Base-by-base conservation (phyloP, 1,140 invertebrate genomes). In the Heliconius hewitsoni region DNA sequence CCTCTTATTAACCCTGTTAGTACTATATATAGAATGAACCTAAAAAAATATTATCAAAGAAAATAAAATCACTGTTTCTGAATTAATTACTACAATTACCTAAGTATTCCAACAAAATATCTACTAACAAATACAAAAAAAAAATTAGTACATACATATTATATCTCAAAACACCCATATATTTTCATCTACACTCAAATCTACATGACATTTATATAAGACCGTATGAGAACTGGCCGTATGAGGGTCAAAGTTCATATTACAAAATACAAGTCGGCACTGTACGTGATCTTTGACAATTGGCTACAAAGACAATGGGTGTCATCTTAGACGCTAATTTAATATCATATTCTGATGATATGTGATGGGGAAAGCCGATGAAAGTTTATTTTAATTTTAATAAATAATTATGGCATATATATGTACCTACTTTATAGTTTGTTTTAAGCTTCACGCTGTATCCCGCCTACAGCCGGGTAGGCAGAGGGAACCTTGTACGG, bases 201-300 rank as follows among this genome's bases (percentile, higher is more conserved):
- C 60, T 66, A 8, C 27, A 66, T 66, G 27, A 30, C 13, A 66
- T 30, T 66, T 66, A 66, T 66, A 30, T 30, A 27, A 3, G n/a
- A 66, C 11, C 60, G 74, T 39, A 66, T n/a, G 71, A 66, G 60
- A 66, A 30, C 57, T 76, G 74, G n/a, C 74, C 77, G 34, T 37
- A 8, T 1, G 34, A 57, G 57, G 77, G 81, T 77, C 78, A 37
- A 73, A 72, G 83, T 82, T 84, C 82, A 83, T 71, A 77, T 81
- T 57, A 84, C 79, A 90, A 90, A 90, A 89, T 89, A 90, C 83
- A 90, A 84, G 89, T 60, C 89, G 85, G 88, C 84, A 83, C 74
- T 57, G 73, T 74, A 88, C 87, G 86, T 87, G 85, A 74, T 76
- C 84, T 86, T 34, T 86, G 88, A 88, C 86, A 89, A 84, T 82